Evolutionary conservation across 2,888 invertebrate species (phyloP).

Genomic region (Oxystoma pomonae): DNA sequence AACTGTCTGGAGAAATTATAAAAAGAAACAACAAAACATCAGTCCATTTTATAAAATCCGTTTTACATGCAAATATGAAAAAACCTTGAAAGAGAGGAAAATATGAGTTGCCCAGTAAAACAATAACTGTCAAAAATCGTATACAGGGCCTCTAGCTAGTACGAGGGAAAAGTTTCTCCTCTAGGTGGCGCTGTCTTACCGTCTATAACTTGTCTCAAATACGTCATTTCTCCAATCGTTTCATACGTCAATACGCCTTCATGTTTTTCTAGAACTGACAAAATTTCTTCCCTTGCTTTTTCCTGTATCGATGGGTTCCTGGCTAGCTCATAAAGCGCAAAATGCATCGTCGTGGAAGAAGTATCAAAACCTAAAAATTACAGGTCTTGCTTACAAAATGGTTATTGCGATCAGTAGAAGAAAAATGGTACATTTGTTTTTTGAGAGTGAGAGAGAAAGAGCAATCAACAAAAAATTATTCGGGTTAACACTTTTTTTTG

Average conservation of each 20-base stretch:
- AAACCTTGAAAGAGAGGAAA: not conserved
- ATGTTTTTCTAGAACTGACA: constrained; percentile 21
- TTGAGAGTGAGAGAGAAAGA: too few species aligned
- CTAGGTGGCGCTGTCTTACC: constrained; percentile 16
- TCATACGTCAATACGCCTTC: constrained; percentile 27
- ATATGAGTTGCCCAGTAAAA: too few species aligned
- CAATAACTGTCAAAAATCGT: not conserved
- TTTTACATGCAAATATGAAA: too few species aligned
- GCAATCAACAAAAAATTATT: too few species aligned
- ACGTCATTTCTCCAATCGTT: constrained; percentile 27
- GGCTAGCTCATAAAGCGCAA: constrained; percentile 27
- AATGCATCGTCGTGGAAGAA: constrained; percentile 28
- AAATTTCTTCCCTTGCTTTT: constrained; percentile 25
- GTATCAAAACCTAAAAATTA: constrained; percentile 27
- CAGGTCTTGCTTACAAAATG: too few species aligned
- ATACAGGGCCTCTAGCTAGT: not conserved
- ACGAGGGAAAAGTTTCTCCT: not conserved
- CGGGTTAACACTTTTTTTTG: too few species aligned
- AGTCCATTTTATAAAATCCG: too few species aligned
- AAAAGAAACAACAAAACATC: too few species aligned
- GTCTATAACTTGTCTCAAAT: constrained; percentile 27
- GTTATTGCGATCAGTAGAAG: too few species aligned
- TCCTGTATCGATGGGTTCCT: constrained; percentile 24
- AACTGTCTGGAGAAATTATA: too few species aligned
- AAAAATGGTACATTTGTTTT: too few species aligned